Evolutionary conservation across 2,797 vertebrate species (phyloP), one percentile per base, ranked within the genome.

Genomic region (Euphonia xanthogaster): DNA sequence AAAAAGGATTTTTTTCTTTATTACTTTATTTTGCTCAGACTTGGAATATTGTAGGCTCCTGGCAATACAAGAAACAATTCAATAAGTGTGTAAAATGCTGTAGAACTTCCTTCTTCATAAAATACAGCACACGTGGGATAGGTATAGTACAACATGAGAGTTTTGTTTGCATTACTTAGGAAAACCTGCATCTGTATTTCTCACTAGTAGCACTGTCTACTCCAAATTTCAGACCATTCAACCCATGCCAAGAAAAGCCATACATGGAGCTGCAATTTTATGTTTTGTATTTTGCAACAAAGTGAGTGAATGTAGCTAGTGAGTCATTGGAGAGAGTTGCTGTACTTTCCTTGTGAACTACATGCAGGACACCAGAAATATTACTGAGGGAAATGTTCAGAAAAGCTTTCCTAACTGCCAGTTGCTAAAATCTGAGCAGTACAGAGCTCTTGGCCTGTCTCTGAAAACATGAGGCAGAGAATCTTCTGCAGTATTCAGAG

Each of bases 91-190:
- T 86, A 40, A 91, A 80, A 62, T 65, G 31, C 23, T 68, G 4
- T 48, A 39, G 17, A 84, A 78, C 19, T 19, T 47, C 7, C 50
- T 85, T 33, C 57, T 88, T 77, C 44, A 31, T 77, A 60, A 78
- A 75, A 71, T 58, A 40, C 21, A 44, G 10, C 20, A 25, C 18
- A 48, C 5, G 6, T 24, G 33, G n/a, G 54, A 70, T 55, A 58
- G 0, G 0, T 30, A 10, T 5, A 40, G 12, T 45, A 39, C 16
- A 75, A 39, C 20, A 4, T 28, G 12, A 40, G n/a, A 27, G n/a
- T 15, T 78, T 58, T 70, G 25, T 48, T 53, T 9, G n/a, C 12
- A 8, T 90, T 48, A 54, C 23, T 68, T 72, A 4, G 4, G 28
- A 76, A 82, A 90, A 45, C 40, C 24, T 83, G 11, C n/a, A 14